Base-by-base conservation (phyloP, 1,140 invertebrate genomes). In the Colletes gigas region DNA sequence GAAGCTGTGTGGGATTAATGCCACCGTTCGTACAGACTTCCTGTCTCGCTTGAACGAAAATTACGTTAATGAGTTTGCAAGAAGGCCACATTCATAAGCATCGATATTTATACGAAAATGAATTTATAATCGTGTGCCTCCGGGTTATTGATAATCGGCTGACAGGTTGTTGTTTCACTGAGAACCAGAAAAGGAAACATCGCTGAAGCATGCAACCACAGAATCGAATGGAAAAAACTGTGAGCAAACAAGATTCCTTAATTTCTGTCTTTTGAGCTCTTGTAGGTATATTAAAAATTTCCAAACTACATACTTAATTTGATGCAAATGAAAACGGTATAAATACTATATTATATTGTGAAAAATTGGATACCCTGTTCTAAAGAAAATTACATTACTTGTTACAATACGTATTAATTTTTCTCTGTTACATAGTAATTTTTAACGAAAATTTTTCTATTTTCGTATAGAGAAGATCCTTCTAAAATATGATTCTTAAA, bases 171-270 rank as follows among this genome's bases (percentile, higher is more conserved):
- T 10, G 52, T 65, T 86, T 44, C 19, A 50, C 60, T n/a, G n/a
- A 12, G 10, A 81, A 78, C 55, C 57, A 54, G 47, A 84, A 69
- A n/a, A 87, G 82, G 84, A 87, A 87, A 21, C 30, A 54, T 17
- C 41, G 50, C n/a, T 63, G 74, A 76, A 77, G 63, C 52, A 66
- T 59, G 50, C 55, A 87, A 76, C 50, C 52, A 69, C 71, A 73
- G 30, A 74, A 44, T 21, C 7, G 15, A 50, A 47, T 19, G 19
- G 52, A 72, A 83, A 75, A 83, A 71, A 44, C 17, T 30, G 1
- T 30, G 10, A 15, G 70, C 21, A 78, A 30, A 70, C 9, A 52
- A 72, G 69, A 17, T 71, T 82, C 59, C 6, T 66, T 78, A 66
- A 66, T 19, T 67, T 14, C 54, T 66, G 47, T 73, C 66, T 55